Conservation (phyloP, 2,113 vertebrate species). For the Lasiurus cinereus region DNA sequence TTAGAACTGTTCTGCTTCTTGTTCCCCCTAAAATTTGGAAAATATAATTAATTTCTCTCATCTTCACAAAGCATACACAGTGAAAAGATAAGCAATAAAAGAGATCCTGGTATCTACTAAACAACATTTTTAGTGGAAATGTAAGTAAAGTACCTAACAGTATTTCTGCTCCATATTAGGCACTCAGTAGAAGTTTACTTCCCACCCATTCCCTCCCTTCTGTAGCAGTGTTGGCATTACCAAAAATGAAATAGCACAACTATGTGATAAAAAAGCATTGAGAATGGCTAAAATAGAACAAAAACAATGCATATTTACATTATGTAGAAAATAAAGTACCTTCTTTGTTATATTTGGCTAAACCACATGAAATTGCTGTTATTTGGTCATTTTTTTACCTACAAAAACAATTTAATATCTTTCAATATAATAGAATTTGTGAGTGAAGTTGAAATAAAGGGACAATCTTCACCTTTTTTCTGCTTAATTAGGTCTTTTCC, state of each 20-base stretch:
- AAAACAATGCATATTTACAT: background rate
- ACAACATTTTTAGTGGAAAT: constrained; percentile 18
- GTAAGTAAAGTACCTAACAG: background rate
- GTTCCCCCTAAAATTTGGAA: constrained; percentile 29
- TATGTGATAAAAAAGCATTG: background rate
- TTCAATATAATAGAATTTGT: constrained; percentile 13
- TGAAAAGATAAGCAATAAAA: background rate
- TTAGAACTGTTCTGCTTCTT: background rate
- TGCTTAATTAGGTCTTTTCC: background rate
- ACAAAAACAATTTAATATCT: background rate
- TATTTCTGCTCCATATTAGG: background rate
- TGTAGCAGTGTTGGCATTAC: background rate
- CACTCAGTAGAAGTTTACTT: background rate
- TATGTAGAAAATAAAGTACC: background rate
- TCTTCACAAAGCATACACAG: background rate
- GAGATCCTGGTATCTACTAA: background rate
- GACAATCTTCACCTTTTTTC: constrained; percentile 23
- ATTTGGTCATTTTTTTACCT: constrained; percentile 23
- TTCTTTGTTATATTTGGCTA: background rate
- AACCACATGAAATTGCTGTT: constrained; percentile 17
- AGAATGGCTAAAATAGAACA: background rate
- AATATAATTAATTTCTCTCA: constrained; percentile 4
- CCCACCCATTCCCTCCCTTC: background rate
- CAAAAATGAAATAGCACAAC: background rate
- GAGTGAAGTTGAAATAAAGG: background rate